Percentiles rank a stretch among this genome's conserved stretches.
Conservation (phyloP, 2,113 vertebrate species). For the Malurus cyaneus region DNA sequence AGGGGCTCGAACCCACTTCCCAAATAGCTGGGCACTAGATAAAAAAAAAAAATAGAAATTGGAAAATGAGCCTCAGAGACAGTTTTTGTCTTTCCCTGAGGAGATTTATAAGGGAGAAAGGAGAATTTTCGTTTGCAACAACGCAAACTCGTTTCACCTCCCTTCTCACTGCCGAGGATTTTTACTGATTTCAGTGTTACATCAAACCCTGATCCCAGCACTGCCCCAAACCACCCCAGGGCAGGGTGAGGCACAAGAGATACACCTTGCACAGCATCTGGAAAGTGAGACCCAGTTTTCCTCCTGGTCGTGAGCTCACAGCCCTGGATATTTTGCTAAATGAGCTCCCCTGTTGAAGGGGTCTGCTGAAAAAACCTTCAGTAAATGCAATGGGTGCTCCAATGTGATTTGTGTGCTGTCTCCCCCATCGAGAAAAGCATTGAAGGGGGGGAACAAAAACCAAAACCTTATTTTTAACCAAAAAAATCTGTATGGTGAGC, state of each 20-base stretch:
- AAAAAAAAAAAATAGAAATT: not conserved
- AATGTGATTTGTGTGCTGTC: not conserved
- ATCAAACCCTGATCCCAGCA: not conserved
- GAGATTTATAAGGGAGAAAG: not conserved
- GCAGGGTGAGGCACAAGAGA: not conserved
- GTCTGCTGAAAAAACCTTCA: not conserved
- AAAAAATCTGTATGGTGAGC: not conserved
- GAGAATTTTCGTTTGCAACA: not conserved
- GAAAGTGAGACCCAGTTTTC: not conserved
- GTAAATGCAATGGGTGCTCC: not conserved
- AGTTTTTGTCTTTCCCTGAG: not conserved
- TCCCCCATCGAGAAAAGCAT: not conserved
- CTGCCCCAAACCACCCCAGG: accelerated
- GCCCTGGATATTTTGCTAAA: not conserved
- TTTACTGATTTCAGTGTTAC: not conserved
- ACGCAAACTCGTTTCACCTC: not conserved
- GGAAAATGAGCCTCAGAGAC: not conserved
- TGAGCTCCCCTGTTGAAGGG: not conserved
- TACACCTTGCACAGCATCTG: not conserved
- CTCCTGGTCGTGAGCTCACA: not conserved
- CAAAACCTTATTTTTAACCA: not conserved
- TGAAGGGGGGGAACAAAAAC: accelerated
- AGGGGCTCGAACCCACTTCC: not conserved
- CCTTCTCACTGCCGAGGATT: not conserved
- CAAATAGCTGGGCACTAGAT: not conserved